A percentile compares a stretch with the other conserved stretches of the same genome.
These are phyloP conservation scores for Corythornis madagascariensis DNA, from an alignment of 2,113 vertebrate species.

Conservation along the genomic window DNA sequence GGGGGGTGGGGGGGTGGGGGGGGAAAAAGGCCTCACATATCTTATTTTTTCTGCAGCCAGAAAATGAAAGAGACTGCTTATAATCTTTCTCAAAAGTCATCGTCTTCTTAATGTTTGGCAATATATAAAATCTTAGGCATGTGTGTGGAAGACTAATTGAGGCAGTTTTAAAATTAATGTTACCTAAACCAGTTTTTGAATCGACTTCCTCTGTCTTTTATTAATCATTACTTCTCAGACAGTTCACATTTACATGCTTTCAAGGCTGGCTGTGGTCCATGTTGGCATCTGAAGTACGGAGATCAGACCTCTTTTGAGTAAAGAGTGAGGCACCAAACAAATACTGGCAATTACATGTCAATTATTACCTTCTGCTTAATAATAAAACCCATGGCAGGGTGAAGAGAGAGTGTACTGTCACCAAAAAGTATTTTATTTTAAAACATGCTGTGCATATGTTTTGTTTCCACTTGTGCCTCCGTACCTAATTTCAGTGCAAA, in stretches of 20 bases:
- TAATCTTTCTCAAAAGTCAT: background rate
- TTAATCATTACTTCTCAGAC: slow-evolving; percentile 36
- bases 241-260: slow-evolving; percentile 17
- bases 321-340: background rate
- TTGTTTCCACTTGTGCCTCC: background rate
- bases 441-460: rapidly evolving
- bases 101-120: background rate
- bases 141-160: background rate
- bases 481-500: background rate
- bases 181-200: slow-evolving; percentile 29
- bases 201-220: slow-evolving; percentile 24
- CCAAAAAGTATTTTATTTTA: background rate
- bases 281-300: background rate
- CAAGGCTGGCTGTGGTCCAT: slow-evolving; percentile 31
- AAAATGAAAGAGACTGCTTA: background rate
- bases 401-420: background rate
- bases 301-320: slow-evolving; percentile 27
- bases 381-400: background rate
- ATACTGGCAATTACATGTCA: background rate
- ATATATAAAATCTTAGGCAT: background rate
- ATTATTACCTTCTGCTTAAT: background rate
- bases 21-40: too few species aligned
- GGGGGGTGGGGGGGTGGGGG: too few species aligned
- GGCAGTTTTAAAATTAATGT: background rate
- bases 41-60: background rate